These are phyloP conservation scores for Leptobrachium leishanense DNA, from an alignment of 2,113 vertebrate species.

Conservation along the genomic window DNA sequence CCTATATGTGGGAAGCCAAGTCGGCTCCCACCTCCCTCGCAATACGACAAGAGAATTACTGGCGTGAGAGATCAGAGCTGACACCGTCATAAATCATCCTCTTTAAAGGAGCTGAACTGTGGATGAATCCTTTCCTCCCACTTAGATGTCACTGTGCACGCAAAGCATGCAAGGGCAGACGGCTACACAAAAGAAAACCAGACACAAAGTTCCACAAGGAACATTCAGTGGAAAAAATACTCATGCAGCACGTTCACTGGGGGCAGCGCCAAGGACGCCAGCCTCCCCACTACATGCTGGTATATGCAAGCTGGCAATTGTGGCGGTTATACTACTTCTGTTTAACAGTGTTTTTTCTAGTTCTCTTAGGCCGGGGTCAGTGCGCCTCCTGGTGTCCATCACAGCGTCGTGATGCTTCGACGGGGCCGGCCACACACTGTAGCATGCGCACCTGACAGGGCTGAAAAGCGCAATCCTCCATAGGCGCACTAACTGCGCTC, in stretches of 20 bases:
- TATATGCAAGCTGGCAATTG: not conserved
- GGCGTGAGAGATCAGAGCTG: constrained; percentile 47
- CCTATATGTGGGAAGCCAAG: constrained; percentile 42
- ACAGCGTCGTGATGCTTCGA: too few species aligned
- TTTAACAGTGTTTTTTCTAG: too few species aligned
- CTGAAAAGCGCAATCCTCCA: too few species aligned
- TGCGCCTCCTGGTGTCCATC: too few species aligned
- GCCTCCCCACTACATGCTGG: not conserved
- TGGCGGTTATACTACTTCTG: not conserved
- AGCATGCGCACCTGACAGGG: too few species aligned
- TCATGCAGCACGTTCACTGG: not conserved
- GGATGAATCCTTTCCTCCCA: constrained; percentile 43
- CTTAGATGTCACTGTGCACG: constrained; percentile 27
- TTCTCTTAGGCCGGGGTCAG: too few species aligned
- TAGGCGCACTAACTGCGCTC: too few species aligned
- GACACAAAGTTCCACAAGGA: not conserved
- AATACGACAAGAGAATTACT: constrained; percentile 43
- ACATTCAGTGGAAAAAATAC: not conserved
- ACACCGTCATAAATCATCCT: constrained; percentile 48
- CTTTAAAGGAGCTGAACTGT: constrained; percentile 35
- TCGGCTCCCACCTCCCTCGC: constrained; percentile 40
- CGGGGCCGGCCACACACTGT: too few species aligned
- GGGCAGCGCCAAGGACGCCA: not conserved
- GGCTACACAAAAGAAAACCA: constrained; percentile 4
- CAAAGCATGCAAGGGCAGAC: constrained; percentile 31